phyloP scores from a whole-genome alignment of 2,113 vertebrate genomes.

The Pterocles burchelli region DNA sequence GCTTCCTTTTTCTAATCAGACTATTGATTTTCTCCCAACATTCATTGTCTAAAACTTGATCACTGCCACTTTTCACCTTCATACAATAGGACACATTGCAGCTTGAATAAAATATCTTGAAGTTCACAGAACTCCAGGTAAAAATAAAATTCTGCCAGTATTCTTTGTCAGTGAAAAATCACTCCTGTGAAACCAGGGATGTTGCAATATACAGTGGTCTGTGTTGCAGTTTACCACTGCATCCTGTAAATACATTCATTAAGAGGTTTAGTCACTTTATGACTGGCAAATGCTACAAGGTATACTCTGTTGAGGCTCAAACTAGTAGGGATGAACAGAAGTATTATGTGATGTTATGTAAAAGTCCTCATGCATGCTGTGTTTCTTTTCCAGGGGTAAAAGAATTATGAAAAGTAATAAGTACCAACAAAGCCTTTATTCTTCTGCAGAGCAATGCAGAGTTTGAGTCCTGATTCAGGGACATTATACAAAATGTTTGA shows the following conservation, averaged over 20 bases:
- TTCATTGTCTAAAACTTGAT: conserved; percentile 63
- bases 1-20: conserved; percentile 74
- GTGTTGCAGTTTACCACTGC: not conserved
- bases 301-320: not conserved
- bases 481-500: not conserved
- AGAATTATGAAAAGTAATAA: not conserved
- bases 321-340: not conserved
- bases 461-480: not conserved
- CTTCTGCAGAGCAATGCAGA: not conserved
- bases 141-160: not conserved
- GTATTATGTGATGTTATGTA: not conserved
- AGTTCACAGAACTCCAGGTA: not conserved
- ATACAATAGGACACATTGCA: not conserved
- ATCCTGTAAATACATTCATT: not conserved
- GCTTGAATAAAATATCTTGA: conserved; percentile 20
- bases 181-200: not conserved
- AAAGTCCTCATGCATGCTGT: not conserved
- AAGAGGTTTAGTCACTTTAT: not conserved
- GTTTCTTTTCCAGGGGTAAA: not conserved
- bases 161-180: not conserved
- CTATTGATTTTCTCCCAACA: conserved; percentile 69
- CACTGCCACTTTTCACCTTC: conserved; percentile 41
- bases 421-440: not conserved
- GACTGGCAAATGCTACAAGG: not conserved
- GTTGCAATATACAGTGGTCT: not conserved